Evolutionary conservation across 2,888 invertebrate genomes (phyloP).

Genomic region (Tromatobia lineatoria): DNA sequence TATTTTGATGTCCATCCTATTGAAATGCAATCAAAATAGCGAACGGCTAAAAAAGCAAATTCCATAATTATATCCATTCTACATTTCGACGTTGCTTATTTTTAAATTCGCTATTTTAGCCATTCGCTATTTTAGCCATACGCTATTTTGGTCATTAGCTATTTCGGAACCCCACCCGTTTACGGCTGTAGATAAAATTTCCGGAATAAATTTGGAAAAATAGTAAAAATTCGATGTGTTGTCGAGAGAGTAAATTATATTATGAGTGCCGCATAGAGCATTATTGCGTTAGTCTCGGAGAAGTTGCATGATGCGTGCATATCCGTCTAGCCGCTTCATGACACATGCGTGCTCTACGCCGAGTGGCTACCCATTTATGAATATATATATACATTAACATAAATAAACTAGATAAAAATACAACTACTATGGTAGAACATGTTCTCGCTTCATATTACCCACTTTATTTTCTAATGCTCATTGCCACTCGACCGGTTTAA

Average conservation of each 20-base stretch:
- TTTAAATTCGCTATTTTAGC: too few relatives aligned
- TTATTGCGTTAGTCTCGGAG: conserved; percentile 19
- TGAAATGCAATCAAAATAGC: too few relatives aligned
- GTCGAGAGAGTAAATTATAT: background rate
- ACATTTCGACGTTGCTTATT: too few relatives aligned
- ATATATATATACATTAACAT: background rate
- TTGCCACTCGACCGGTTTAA: conserved; percentile 32
- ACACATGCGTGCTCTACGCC: conserved; percentile 1
- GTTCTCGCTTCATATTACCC: conserved; percentile 21
- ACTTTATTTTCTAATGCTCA: conserved; percentile 29
- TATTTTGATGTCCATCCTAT: too few relatives aligned
- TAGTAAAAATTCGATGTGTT: background rate
- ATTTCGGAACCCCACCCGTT: too few relatives aligned
- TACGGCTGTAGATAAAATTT: background rate
- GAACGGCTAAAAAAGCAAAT: too few relatives aligned
- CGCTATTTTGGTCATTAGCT: too few relatives aligned
- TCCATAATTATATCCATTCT: too few relatives aligned
- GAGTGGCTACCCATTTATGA: background rate
- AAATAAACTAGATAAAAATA: background rate
- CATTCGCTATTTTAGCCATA: too few relatives aligned
- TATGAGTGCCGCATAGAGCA: background rate
- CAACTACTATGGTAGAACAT: background rate
- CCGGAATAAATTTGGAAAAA: background rate
- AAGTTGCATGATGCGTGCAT: conserved; percentile 44
- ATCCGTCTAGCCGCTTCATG: background rate